Percentiles rank a stretch among this genome's conserved stretches.
Conservation (phyloP, 2,797 vertebrate genomes). For the Dendrocincla fuliginosa region DNA sequence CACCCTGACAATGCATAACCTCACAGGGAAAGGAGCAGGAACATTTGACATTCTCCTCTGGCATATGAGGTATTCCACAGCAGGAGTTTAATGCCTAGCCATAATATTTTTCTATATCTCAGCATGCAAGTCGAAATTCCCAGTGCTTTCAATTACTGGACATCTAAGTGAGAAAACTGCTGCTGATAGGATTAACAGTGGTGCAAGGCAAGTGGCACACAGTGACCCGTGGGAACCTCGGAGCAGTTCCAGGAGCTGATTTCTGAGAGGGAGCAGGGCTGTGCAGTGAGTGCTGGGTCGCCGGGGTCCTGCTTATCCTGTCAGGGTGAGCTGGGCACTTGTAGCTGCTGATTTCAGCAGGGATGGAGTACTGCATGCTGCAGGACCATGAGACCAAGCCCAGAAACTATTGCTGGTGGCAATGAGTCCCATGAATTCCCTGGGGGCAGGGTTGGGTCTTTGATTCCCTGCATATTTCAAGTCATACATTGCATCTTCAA, state of each 20-base stretch:
- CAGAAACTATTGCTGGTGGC: background rate
- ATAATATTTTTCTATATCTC: slow-evolving; percentile 22
- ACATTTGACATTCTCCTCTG: background rate
- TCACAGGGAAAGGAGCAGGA: background rate
- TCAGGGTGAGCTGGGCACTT: background rate
- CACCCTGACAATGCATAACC: accelerated
- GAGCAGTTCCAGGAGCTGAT: background rate
- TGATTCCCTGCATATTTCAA: background rate
- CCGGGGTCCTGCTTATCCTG: accelerated
- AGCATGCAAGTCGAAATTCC: slow-evolving; percentile 4
- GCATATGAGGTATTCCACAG: background rate
- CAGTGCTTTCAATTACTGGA: slow-evolving; percentile 13
- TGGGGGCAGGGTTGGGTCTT: background rate
- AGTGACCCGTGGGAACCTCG: background rate
- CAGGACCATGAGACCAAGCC: background rate
- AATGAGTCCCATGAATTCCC: background rate
- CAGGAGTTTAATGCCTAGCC: background rate
- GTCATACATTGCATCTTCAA: background rate
- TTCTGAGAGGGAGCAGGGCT: background rate
- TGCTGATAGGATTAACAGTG: background rate
- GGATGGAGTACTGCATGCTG: background rate
- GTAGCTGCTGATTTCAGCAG: background rate
- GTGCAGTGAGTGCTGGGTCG: background rate
- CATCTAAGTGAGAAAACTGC: background rate
- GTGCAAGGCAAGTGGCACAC: background rate